A percentile compares a stretch with the other conserved stretches of the same genome.
phyloP scores from a whole-genome alignment of 2,888 invertebrate species.

The Sesia apiformis region DNA sequence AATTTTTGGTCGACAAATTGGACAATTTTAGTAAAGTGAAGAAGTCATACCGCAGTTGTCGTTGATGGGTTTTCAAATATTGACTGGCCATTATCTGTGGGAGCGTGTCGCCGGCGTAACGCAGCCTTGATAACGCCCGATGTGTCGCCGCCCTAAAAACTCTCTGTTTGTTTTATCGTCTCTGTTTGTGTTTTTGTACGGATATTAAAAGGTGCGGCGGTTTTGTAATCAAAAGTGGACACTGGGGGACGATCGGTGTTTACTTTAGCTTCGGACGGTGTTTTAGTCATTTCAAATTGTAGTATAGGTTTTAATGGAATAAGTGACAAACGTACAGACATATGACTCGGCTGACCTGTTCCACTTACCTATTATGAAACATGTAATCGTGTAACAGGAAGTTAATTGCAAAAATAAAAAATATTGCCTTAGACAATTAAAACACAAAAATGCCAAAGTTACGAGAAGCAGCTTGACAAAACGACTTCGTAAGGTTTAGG shows the following conservation, averaged over 20 bases:
- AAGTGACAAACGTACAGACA: not conserved
- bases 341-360: not conserved
- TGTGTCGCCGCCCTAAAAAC: slow-evolving; percentile 48
- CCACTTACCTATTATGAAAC: too few relatives aligned
- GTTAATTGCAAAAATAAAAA: too few relatives aligned
- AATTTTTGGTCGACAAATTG: slow-evolving; percentile 10
- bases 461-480: too few relatives aligned
- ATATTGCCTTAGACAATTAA: too few relatives aligned
- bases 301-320: not conserved
- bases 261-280: not conserved
- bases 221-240: slow-evolving; percentile 9
- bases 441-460: too few relatives aligned
- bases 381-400: too few relatives aligned
- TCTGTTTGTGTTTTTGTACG: slow-evolving; percentile 41
- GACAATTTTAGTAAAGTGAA: slow-evolving; percentile 51
- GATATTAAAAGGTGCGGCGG: slow-evolving; percentile 45
- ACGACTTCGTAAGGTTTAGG: too few relatives aligned
- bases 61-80: slow-evolving; percentile 70
- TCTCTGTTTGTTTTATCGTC: slow-evolving; percentile 48
- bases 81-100: slow-evolving; percentile 64
- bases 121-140: slow-evolving; percentile 43
- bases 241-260: not conserved
- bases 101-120: slow-evolving; percentile 43
- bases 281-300: not conserved
- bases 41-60: slow-evolving; percentile 58